phyloP scores from a whole-genome alignment of 1,140 invertebrate species.

The Caerostris extrusa region DNA sequence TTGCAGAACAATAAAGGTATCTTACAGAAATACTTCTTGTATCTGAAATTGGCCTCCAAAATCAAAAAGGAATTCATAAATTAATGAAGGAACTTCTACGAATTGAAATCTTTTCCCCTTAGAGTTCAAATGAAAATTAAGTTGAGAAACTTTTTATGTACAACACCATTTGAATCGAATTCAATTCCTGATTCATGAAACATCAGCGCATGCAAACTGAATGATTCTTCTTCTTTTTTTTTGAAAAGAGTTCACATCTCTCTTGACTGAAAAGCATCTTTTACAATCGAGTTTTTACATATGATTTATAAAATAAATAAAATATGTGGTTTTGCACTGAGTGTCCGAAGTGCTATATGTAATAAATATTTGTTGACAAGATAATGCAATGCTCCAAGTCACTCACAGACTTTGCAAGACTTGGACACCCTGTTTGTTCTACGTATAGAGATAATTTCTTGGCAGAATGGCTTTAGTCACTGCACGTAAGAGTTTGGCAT shows the following conservation, averaged over 20 bases:
- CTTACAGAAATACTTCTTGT: background rate
- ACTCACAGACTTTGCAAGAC: background rate
- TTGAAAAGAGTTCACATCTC: background rate
- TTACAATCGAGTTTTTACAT: background rate
- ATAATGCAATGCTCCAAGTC: background rate
- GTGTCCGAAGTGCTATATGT: background rate
- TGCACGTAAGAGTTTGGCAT: conserved; percentile 89
- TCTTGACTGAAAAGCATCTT: no score
- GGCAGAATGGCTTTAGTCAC: conserved; percentile 88
- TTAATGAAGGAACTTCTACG: background rate
- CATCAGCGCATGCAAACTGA: background rate
- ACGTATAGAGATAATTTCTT: conserved; percentile 59
- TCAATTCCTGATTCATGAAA: background rate
- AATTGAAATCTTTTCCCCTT: background rate
- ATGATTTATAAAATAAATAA: conserved; percentile 23
- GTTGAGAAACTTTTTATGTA: background rate
- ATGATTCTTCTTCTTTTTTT: background rate
- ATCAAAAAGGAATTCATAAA: background rate
- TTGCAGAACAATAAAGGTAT: no score
- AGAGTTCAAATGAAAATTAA: background rate
- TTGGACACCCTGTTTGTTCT: background rate
- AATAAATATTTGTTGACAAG: conserved; percentile 31
- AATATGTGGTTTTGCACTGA: background rate
- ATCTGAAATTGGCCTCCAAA: no score
- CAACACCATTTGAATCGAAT: background rate